phyloP scores from a whole-genome alignment of 2,888 invertebrate genomes.

The Sphaeridia pumilis region DNA sequence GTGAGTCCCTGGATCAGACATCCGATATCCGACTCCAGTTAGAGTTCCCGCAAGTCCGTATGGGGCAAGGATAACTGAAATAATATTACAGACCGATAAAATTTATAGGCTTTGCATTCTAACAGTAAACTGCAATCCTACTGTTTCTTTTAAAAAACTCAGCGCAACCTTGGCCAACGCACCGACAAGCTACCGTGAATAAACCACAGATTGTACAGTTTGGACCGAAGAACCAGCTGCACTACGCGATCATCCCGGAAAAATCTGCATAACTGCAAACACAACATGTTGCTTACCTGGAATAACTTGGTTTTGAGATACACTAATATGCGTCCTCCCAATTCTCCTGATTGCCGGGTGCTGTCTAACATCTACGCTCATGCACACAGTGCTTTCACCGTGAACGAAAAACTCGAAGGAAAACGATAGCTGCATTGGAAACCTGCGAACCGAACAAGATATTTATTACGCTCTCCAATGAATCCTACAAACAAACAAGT shows the following conservation, averaged over 20 bases:
- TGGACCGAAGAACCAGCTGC: too few relatives aligned
- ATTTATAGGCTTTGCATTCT: too few relatives aligned
- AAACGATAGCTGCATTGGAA: constrained; percentile 63
- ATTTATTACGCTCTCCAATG: not conserved
- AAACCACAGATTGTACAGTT: too few relatives aligned
- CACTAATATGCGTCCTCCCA: constrained; percentile 57
- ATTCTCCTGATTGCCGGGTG: constrained; percentile 88
- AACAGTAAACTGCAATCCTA: too few relatives aligned
- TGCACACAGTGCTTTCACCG: constrained; percentile 97
- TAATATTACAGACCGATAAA: too few relatives aligned
- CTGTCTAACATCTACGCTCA: constrained; percentile 90
- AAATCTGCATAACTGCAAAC: not conserved
- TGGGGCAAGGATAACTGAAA: constrained; percentile 81
- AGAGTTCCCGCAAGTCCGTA: constrained; percentile 85
- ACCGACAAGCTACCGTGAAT: too few relatives aligned
- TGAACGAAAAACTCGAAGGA: constrained; percentile 97
- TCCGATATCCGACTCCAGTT: constrained; percentile 65
- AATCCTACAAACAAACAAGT: not conserved
- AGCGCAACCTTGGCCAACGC: too few relatives aligned
- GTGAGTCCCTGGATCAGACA: constrained; percentile 55
- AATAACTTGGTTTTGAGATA: constrained; percentile 51
- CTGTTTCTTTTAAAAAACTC: too few relatives aligned
- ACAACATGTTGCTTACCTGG: constrained; percentile 43
- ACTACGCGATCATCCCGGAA: constrained; percentile 22
- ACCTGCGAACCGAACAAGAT: constrained; percentile 9